phyloP scores from a whole-genome alignment of 2,113 vertebrate species.

The Aspiorhynchus laticeps region DNA sequence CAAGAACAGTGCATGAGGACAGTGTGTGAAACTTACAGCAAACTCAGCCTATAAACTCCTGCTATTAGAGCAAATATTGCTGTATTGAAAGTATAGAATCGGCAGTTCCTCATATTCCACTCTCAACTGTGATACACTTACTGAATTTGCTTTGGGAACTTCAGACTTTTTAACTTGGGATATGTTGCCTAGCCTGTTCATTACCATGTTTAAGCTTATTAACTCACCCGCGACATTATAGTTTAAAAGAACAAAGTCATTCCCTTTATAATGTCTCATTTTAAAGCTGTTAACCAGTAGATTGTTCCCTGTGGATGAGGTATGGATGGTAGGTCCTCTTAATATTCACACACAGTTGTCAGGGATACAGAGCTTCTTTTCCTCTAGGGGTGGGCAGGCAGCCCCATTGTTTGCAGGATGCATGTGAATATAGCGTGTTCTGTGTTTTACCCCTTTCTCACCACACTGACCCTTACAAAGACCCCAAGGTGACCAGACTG shows the following conservation, averaged over 20 bases:
- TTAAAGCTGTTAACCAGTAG: background rate
- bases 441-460: slow-evolving; percentile 80
- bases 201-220: slow-evolving; percentile 1
- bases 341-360: slow-evolving; percentile 89
- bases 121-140: background rate
- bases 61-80: background rate
- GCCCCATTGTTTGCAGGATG: slow-evolving; percentile 90
- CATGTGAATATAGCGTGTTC: slow-evolving; percentile 90
- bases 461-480: slow-evolving; percentile 89
- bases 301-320: background rate
- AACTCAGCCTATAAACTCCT: background rate
- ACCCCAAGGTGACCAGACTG: slow-evolving; percentile 95
- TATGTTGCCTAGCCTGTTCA: background rate
- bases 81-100: background rate
- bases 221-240: background rate
- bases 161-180: background rate
- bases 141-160: background rate
- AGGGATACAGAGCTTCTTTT: slow-evolving; percentile 82
- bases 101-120: background rate
- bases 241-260: background rate
- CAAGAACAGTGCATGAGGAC: slow-evolving; percentile 5
- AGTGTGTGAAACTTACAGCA: background rate
- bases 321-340: slow-evolving; percentile 43
- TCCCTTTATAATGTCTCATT: background rate
- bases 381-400: slow-evolving; percentile 86